Conservation (phyloP, 2,888 invertebrate genomes). For the Apoderus coryli region DNA sequence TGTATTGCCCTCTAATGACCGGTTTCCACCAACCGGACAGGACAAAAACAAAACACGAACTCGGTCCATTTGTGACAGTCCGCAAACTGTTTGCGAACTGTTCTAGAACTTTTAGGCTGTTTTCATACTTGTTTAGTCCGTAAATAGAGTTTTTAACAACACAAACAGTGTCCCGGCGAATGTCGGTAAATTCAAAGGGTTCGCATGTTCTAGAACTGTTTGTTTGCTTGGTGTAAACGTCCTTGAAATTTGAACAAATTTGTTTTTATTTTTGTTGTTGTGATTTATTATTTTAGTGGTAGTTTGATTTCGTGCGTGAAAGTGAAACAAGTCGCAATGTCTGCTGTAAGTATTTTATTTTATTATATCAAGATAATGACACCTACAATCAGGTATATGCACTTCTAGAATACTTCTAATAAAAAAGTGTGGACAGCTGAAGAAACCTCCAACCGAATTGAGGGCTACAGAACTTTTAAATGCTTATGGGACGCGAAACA, state of each 20-base stretch:
- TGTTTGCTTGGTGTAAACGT: conserved; percentile 2
- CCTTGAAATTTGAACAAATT: background rate
- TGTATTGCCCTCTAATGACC: background rate
- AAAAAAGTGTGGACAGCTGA: background rate
- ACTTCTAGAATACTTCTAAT: conserved; percentile 2
- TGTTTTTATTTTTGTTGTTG: background rate
- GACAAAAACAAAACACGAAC: conserved; percentile 3
- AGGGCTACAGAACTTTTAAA: conserved; percentile 1
- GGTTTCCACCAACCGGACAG: conserved; percentile 3
- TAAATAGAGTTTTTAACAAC: background rate
- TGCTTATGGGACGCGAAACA: conserved; percentile 1
- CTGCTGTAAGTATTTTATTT: background rate
- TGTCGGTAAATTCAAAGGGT: conserved; percentile 2
- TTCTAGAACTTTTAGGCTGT: background rate
- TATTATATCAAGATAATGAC: background rate
- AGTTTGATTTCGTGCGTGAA: conserved; percentile 3
- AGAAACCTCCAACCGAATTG: conserved; percentile 1
- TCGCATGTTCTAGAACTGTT: conserved; percentile 1
- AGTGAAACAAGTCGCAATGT: conserved; percentile 3
- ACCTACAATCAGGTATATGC: conserved; percentile 2
- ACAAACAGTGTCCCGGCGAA: conserved; percentile 2
- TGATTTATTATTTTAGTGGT: background rate
- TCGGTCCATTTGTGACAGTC: conserved; percentile 2
- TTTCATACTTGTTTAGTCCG: too few relatives aligned
- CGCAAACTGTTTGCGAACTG: background rate